Evolutionary conservation across 2,888 invertebrate genomes (phyloP).

Genomic region (Drosophila suboccidentalis): DNA sequence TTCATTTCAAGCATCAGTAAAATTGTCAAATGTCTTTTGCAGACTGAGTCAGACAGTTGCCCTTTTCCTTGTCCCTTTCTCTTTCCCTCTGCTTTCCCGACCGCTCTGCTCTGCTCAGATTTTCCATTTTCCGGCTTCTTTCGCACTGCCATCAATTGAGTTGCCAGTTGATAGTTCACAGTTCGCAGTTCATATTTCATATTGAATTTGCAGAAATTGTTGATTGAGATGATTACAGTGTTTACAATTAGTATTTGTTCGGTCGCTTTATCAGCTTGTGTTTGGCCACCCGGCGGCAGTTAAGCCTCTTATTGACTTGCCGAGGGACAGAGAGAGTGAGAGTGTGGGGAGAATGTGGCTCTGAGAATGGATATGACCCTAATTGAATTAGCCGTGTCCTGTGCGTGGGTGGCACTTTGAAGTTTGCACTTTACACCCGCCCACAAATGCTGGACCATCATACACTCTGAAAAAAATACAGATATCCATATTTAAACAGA

Average conservation of each 20-base stretch:
- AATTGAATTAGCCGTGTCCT: conserved; percentile 79
- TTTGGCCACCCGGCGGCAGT: conserved; percentile 51
- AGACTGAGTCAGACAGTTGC: not conserved
- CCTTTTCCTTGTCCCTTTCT: not conserved
- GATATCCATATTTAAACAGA: too few relatives aligned
- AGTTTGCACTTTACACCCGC: conserved; percentile 70
- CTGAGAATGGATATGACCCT: conserved; percentile 49
- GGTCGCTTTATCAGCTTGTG: conserved; percentile 48
- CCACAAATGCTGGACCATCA: conserved; percentile 8
- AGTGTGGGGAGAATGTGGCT: not conserved
- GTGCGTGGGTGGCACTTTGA: conserved; percentile 63
- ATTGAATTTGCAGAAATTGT: conserved; percentile 25
- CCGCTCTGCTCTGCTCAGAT: too few relatives aligned
- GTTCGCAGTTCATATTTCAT: conserved; percentile 26
- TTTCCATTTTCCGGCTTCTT: conserved; percentile 9
- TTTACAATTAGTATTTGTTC: conserved; percentile 57
- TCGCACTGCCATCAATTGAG: conserved; percentile 14
- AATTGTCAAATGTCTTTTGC: conserved; percentile 14
- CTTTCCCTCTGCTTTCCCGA: too few relatives aligned
- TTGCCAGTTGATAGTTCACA: not conserved
- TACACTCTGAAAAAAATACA: too few relatives aligned
- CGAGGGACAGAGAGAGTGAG: not conserved
- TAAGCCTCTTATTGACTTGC: conserved; percentile 57
- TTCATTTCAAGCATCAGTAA: conserved; percentile 32
- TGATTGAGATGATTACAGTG: conserved; percentile 35